Evolutionary conservation across 2,888 invertebrate species (phyloP), one percentile per base, ranked within the genome.

Genomic region (Caenorhabditis virilis): DNA sequence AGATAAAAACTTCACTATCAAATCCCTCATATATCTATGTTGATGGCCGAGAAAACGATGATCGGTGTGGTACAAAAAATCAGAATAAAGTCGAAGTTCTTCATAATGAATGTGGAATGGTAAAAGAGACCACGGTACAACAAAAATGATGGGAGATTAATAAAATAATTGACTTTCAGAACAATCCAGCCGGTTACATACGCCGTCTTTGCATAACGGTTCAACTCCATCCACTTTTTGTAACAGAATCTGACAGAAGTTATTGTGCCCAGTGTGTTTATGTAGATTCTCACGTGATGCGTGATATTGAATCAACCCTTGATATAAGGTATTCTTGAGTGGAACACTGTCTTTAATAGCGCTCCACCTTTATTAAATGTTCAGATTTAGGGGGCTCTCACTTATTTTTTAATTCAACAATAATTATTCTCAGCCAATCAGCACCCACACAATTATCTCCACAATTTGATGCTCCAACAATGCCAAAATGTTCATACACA

Each of bases 211-310:
- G 82, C 58, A 66, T 82, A 18, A 62, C 75, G 11, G 77, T 81
- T 0, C 79, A 82, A 47, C 77, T 82, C 18, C 82, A 82, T 61
- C 82, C 82, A 1, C 70, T 83, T 13, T 82, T 82, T 51, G 82
- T 82, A 27, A 82, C 82, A 2, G 82, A 82, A 58, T 70, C 81
- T 4, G 82, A 82, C 55, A 66, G 79, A 7, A 77, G 76, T 23
- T 82, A 82, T 58, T 82, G 82, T 66, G 82, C 82, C 16, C 79
- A 80, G 47, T 82, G 82, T 46, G 79, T 82, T 25, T 82, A 82
- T 57, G 74, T 78, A 57, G 79, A 83, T 38, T 68, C 71, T 9
- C 77, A 74, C 49, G 70, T 82, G 9, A 73, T 82, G 49, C 75
- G 76, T 23, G 76, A 79, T 56, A 72, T 82, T 22, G 77, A 80